Conservation (phyloP, 2,797 vertebrate genomes). For the Setipinna tenuifilis region DNA sequence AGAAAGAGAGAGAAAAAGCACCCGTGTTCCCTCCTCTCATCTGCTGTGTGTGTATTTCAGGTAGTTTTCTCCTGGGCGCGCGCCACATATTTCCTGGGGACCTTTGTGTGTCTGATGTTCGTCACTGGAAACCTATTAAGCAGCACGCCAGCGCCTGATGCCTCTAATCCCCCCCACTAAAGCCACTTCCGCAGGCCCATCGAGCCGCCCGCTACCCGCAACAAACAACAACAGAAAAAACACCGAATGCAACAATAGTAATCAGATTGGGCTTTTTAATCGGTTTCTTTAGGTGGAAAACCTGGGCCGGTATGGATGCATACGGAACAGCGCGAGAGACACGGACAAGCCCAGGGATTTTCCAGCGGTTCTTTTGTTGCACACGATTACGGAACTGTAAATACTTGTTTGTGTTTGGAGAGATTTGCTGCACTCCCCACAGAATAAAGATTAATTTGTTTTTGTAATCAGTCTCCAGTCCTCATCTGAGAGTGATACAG, state of each 20-base stretch:
- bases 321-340: constrained; percentile 43
- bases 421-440: constrained; percentile 58
- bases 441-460: constrained; percentile 68
- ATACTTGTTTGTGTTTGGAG: constrained; percentile 61
- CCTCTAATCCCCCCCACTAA: constrained; percentile 43
- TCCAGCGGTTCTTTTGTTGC: constrained; percentile 51
- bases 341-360: constrained; percentile 45
- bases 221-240: background rate
- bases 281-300: constrained; percentile 39
- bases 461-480: constrained; percentile 62
- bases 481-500: constrained; percentile 49
- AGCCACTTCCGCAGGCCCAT: constrained; percentile 48
- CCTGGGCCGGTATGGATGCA: constrained; percentile 23
- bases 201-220: constrained; percentile 38
- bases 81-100: background rate
- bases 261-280: constrained; percentile 53
- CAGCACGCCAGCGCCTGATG: constrained; percentile 10
- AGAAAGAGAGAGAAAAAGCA: too few relatives aligned
- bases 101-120: background rate
- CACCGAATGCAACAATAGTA: constrained; percentile 49
- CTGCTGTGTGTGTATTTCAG: background rate
- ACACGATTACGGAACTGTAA: constrained; percentile 57
- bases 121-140: too few relatives aligned
- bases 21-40: background rate
- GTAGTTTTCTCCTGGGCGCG: background rate